Percentiles rank a stretch among this genome's conserved stretches.
Evolutionary conservation across 2,797 vertebrate genomes (phyloP).

Genomic region (Myioborus melanocephalus): DNA sequence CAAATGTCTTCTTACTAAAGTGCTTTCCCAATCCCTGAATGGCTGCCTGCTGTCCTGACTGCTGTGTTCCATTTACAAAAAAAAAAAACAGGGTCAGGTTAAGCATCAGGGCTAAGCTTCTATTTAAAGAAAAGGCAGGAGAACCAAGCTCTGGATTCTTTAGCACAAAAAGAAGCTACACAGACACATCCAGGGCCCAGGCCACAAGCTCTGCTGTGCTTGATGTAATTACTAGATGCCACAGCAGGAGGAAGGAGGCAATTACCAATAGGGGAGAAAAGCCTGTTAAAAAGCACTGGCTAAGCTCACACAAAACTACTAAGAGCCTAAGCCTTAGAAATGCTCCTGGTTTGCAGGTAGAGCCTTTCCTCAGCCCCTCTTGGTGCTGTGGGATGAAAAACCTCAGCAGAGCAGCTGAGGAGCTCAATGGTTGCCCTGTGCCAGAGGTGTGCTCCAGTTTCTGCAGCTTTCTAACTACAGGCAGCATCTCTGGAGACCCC

Average conservation of each 20-base stretch:
- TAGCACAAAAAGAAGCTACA: neutral
- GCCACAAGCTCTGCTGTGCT: slow-evolving; percentile 17
- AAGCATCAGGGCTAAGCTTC: neutral
- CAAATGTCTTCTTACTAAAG: neutral
- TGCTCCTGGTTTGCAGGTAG: slow-evolving; percentile 6
- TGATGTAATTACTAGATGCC: slow-evolving; percentile 62
- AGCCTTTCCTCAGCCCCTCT: neutral
- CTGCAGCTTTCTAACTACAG: neutral
- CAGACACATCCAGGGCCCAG: neutral
- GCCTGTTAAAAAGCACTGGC: slow-evolving; percentile 53
- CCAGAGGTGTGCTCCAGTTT: neutral
- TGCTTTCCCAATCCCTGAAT: neutral
- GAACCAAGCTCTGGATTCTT: neutral
- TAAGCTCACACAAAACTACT: slow-evolving; percentile 57
- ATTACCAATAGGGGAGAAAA: slow-evolving; percentile 49
- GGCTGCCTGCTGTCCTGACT: neutral
- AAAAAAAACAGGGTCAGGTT: neutral
- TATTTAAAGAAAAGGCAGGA: slow-evolving; percentile 23
- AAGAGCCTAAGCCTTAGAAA: slow-evolving; percentile 37
- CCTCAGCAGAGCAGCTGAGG: neutral
- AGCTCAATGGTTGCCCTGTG: accelerated
- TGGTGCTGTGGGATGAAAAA: neutral
- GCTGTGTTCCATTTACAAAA: neutral
- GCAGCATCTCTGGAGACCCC: neutral
- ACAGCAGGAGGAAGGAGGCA: slow-evolving; percentile 55